phyloP scores from a whole-genome alignment of 2,888 invertebrate species.

The Eupithecia insigniata region DNA sequence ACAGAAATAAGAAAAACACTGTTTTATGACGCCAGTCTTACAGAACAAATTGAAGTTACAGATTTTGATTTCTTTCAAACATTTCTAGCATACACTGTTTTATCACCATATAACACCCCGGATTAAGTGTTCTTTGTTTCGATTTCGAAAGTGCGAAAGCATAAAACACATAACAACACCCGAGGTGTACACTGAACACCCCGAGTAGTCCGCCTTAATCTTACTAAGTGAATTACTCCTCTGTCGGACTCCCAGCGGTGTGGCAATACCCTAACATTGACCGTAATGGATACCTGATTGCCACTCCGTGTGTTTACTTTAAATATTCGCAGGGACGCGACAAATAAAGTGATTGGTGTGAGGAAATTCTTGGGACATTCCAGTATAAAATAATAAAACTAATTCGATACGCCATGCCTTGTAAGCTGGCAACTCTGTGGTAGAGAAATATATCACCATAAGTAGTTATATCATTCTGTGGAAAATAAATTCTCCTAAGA shows the following conservation, averaged over 20 bases:
- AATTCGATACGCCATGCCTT: too few relatives aligned
- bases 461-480: too few relatives aligned
- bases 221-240: constrained; percentile 69
- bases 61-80: not conserved
- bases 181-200: constrained; percentile 60
- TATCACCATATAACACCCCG: not conserved
- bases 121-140: constrained; percentile 17
- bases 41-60: not conserved
- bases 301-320: constrained; percentile 20
- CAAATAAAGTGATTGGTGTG: constrained; percentile 19
- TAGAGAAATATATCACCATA: too few relatives aligned
- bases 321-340: constrained; percentile 12
- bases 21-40: not conserved
- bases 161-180: constrained; percentile 39
- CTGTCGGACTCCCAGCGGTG: constrained; percentile 26
- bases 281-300: constrained; percentile 32
- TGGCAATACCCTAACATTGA: constrained; percentile 43
- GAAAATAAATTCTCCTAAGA: too few relatives aligned
- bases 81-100: not conserved
- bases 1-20: not conserved
- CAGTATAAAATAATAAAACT: not conserved
- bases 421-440: not conserved
- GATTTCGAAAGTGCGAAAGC: constrained; percentile 20
- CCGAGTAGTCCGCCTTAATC: constrained; percentile 64
- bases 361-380: not conserved